Evolutionary conservation across 2,888 invertebrate species (phyloP), one percentile per base, ranked within the genome.

Genomic region (Agrilus mali): DNA sequence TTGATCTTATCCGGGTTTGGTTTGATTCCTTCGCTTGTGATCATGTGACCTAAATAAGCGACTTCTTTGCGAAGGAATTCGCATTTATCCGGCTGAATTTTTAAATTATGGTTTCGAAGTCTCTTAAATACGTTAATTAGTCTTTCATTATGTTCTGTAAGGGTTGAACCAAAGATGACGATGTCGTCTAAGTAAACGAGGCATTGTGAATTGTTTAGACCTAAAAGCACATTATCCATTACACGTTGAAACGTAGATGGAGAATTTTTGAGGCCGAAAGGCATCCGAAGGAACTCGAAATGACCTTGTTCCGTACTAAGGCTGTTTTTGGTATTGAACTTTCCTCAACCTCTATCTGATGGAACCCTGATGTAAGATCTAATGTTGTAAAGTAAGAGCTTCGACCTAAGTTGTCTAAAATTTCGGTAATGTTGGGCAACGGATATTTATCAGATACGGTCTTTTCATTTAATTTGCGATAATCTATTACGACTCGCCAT

Each of bases 131-230:
- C 22, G 12, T 34, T 12, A 12, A 6, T 34, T 12, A 48, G 20
- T 44, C 46, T 52, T 8, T 36, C 20, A 7, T 50, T 47, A 32
- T 61, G 60, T 8, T 53, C 50, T 27, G 49, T 35, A 4, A 60
- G 20, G 4, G 49, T 47, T 10, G 48, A 39, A 2, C 47, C 53
- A 43, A 51, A 39, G 36, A 60, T 50, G 0, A 64, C 51, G 5
- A 61, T 50, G 46, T 64, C 61, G 35, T 64, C 61, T 10, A 63
- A 33, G 43, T 60, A 65, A 1, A 60, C 56, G 13, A 62, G 52
- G 37, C 58, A 55, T 27, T 43, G 41, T 1, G 42, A 6, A 5
- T 20, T 20, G 20, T 20, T 20, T 4, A 20, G 20, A 6, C 20
- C 20, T 5, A 6, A 6, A 45, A 60, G 42, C 1, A 58, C 50